Base-by-base conservation (phyloP, 1,140 invertebrate species). In the Brachionus asplanchnoidis region DNA sequence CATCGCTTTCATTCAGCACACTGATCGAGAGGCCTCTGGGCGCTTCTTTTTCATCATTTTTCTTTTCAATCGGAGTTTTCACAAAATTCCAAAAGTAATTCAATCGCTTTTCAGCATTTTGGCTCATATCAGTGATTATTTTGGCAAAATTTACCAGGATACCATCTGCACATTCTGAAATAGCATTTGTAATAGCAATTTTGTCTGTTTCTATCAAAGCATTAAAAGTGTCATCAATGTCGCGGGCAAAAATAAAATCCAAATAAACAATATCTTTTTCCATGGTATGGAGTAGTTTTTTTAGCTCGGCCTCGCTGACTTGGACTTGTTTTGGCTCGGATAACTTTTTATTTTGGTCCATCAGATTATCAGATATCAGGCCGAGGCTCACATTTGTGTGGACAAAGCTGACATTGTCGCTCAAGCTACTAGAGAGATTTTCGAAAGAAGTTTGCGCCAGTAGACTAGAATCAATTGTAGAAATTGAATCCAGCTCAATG, bases 31-130 rank as follows among this genome's bases (percentile, higher is more conserved):
- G 42, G 23, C 26, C 17, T 32, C 14, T 36, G 2, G 78, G n/a
- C 46, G 12, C n/a, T 20, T 17, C 28, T 23, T 9, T 82, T 42
- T 32, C 36, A 65, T 42, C 50, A 44, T 42, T 26, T 23, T 20
- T 50, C 46, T 23, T 77, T 77, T 77, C 73, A 1, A 82, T 20
- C 4, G 79, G 79, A 40, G 50, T 65, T 46, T 68, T 82, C 1
- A 82, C 40, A 60, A 14, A 42, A 20, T 82, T 56, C 20, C 50
- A 60, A 46, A 65, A 82, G 32, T 44, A 68, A 82, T 68, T 68
- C n/a, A 82, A 20, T 42, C 53, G 20, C 9, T 82, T 82, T 44
- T 82, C 79, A 14, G 56, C 79, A 44, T 14, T 42, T 23, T 32
- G 32, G 23, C 23, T 65, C 20, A 82, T 23, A 5, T 23, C 32